Base-by-base conservation (phyloP, 2,888 invertebrate species). In the Acholoe squamosa region DNA sequence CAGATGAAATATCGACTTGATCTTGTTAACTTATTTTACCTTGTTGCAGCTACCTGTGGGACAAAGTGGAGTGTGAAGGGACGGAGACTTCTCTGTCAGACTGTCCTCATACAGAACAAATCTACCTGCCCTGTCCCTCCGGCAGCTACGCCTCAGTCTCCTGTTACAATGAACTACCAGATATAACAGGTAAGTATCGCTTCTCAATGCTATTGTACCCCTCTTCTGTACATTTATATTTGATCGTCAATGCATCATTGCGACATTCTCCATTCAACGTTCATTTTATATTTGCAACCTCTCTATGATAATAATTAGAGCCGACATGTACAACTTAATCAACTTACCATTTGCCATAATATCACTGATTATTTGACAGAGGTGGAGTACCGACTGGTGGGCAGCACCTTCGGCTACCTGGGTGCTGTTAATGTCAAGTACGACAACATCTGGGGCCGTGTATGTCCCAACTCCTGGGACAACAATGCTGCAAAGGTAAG, bases 81-180 rank as follows among this genome's bases (percentile, higher is more conserved):
- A 86, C 43, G 0, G 90, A 90, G 33, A n/a, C n/a, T 1, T 28
- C 33, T 0, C 86, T 90, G 33, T 22, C 84, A 10, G 84, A 90
- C 28, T 90, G 90, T 43, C 43, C 56, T 0, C 80, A 84, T 43
- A 51, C 61, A 0, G 71, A 52, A 33, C 25, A 28, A 34, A 0
- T 43, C 16, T 84, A 84, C 51, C 67, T 43, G 61, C n/a, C 90
- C 34, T 90, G 90, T 51, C 52, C 90, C 3, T 43, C 61, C 43
- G 28, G 90, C 34, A 51, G 31, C 34, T 91, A 91, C 33, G 91
- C 91, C 34, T 91, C 91, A 19, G 91, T 61, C 34, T 33, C 89
- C 52, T 91, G 91, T 34, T 89, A 76, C 43, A 67, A 91, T 52
- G 43, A 33, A 0, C 52, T 52, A 14, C 54, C 77, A 5, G 19